Evolutionary conservation across 2,113 vertebrate genomes (phyloP), one percentile per base, ranked within the genome.

Genomic region (Microcebus murinus): DNA sequence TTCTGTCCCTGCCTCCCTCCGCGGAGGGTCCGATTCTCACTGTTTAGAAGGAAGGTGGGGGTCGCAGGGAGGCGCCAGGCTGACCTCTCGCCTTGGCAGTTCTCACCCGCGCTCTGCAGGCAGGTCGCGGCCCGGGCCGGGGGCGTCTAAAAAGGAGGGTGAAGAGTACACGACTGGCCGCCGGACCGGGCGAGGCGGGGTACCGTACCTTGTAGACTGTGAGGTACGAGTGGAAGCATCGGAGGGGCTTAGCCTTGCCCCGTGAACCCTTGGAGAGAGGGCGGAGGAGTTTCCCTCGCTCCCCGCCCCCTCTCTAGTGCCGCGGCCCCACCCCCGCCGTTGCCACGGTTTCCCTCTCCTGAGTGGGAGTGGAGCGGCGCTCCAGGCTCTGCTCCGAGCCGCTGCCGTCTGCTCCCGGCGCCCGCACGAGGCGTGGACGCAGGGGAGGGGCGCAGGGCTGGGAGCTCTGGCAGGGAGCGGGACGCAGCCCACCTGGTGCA

Each of bases 101-200:
- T 77, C 52, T 59, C 68, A 45, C 31, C 45, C 4, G 3, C 25
- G 27, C 82, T 89, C 98, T 96, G 13, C 90, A 10, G 79, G 63
- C 96, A 1, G 98, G 91, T 97, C 99, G 99, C 8, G 98, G 99
- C 99, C 94, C 50, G 34, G 57, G 85, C 11, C 57, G 8, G 57
- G 42, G 94, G 59, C 90, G 31, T 71, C 57, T 31, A 48, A 29
- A n/a, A 20, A 55, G 15, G 55, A n/a, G 87, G 55, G 50, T 17
- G 70, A 48, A 70, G 90, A 63, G 61, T 20, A 8, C 8, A 80
- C 57, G 45, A 39, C 52, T 59, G 4, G 36, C 50, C 34, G 0
- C 10, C 21, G 48, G 76, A 36, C 9, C 36, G 1, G 39, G 45
- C 7, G 59, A 57, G 87, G 81, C 34, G 4, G 48, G 74, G 31